A percentile compares a stretch with the other conserved stretches of the same genome.
Evolutionary conservation across 1,140 invertebrate genomes (phyloP).

Genomic region (Diachasmimorpha longicaudata): DNA sequence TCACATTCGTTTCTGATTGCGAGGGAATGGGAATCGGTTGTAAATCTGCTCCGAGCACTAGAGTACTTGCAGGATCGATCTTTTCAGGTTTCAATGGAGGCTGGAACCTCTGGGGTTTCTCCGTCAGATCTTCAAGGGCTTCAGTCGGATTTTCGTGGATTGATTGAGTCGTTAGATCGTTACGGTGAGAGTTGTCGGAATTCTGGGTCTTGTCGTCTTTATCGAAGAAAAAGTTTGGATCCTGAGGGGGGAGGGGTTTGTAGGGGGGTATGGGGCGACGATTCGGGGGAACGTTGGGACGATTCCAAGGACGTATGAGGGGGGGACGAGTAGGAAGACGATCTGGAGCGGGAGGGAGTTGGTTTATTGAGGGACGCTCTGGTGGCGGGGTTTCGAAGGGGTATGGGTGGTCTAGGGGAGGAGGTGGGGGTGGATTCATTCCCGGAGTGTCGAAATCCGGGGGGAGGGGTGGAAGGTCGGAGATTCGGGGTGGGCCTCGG

Average conservation of each 20-base stretch:
- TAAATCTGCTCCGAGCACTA: conserved; percentile 43
- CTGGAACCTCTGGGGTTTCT: conserved; percentile 44
- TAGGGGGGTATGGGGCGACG: conserved; percentile 63
- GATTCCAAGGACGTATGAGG: conserved; percentile 61
- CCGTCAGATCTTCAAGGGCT: conserved; percentile 24
- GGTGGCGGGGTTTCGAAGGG: conserved; percentile 62
- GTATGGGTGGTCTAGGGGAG: conserved; percentile 53
- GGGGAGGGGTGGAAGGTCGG: conserved; percentile 72
- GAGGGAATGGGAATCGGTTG: conserved; percentile 31
- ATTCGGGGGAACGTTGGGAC: conserved; percentile 51
- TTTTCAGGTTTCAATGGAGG: conserved; percentile 43
- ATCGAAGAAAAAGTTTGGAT: conserved; percentile 36
- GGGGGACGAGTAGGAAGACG: conserved; percentile 59
- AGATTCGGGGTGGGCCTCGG: conserved; percentile 81
- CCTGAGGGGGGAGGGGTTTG: conserved; percentile 59
- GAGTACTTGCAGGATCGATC: conserved; percentile 43
- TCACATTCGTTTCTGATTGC: neutral
- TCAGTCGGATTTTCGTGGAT: neutral
- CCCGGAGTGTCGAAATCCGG: conserved; percentile 73
- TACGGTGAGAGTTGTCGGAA: conserved; percentile 35
- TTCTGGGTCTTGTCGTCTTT: conserved; percentile 36
- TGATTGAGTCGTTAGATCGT: neutral
- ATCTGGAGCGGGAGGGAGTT: conserved; percentile 59
- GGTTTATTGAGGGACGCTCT: conserved; percentile 69
- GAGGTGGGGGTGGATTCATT: conserved; percentile 61